Conservation (phyloP, 1,140 invertebrate genomes). For the Cryptotermes secundus region DNA sequence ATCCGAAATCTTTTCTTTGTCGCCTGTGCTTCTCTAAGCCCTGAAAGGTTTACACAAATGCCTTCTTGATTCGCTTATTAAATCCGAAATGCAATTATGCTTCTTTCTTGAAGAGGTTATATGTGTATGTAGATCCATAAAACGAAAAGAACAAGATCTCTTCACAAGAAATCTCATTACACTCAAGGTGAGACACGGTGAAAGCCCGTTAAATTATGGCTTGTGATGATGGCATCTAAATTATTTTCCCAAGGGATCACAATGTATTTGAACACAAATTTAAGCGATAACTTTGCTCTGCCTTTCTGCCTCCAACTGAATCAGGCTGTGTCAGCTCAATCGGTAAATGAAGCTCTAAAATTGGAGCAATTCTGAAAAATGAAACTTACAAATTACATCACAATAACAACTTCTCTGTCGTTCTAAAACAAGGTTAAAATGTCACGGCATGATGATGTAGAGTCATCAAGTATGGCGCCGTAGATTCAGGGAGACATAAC, state of each 20-base stretch:
- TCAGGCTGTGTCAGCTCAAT: neutral
- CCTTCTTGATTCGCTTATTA: neutral
- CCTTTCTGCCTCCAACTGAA: neutral
- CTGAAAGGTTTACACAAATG: neutral
- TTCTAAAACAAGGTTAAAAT: neutral
- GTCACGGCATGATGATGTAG: too few species aligned
- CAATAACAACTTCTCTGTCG: neutral
- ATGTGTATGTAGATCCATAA: neutral
- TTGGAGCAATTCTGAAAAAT: neutral
- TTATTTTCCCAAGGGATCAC: neutral
- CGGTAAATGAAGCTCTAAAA: neutral
- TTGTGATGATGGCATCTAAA: neutral
- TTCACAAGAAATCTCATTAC: neutral
- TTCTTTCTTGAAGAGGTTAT: neutral
- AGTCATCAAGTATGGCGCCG: too few species aligned
- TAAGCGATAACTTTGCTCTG: too few species aligned
- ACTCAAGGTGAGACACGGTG: neutral
- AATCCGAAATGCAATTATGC: neutral
- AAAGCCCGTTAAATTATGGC: neutral
- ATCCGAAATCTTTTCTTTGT: too few species aligned
- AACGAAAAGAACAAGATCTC: neutral
- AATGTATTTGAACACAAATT: neutral
- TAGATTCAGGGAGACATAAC: too few species aligned
- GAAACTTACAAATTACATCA: neutral
- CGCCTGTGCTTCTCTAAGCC: too few species aligned